Base-by-base conservation (phyloP, 2,888 invertebrate species). In the Mythimna lalbum region DNA sequence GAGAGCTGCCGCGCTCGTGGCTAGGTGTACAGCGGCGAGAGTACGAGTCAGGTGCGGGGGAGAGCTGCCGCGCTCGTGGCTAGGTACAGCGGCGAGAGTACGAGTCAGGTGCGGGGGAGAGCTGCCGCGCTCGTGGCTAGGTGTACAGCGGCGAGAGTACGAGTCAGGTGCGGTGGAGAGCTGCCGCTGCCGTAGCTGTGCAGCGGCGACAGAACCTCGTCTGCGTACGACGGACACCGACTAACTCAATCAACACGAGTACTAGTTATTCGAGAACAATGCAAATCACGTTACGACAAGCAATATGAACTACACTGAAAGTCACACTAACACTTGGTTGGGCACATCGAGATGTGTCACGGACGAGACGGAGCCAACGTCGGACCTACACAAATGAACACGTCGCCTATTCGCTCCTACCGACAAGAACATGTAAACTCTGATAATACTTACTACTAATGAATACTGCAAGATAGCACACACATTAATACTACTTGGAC, bases 251-350 rank as follows among this genome's bases (percentile, higher is more conserved):
- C 39, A 59, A 59, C 53, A 73, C 57, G 36, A 61, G 53, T 31
- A 33, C 43, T 69, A 76, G 62, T 57, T 80, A 83, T 80, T 81
- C 80, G 82, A 84, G 76, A 62, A 75, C 21, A 63, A 53, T 73
- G 47, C 27, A 65, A 47, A n/a, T 69, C 53, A 52, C 33, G 33
- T 70, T 50, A 72, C 4, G 43, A 43, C 47, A 49, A 64, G 64
- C n/a, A 62, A 62, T 64, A 60, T 47, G 56, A 66, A 52, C 65
- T 72, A 73, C 31, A 63, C 50, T 64, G 49, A 77, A 70, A 62
- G 19, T 50, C 70, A 39, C 23, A 12, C 50, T 73, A 69, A 77
- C 69, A 73, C 47, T 69, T 56, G 43, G 56, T 55, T 19, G 56
- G 39, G 19, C 14, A 67, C 68, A 66, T 23, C 33, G 36, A 71